Percentiles rank a stretch among this genome's conserved stretches.
phyloP scores from a whole-genome alignment of 2,888 invertebrate species.

The Noctua janthe region DNA sequence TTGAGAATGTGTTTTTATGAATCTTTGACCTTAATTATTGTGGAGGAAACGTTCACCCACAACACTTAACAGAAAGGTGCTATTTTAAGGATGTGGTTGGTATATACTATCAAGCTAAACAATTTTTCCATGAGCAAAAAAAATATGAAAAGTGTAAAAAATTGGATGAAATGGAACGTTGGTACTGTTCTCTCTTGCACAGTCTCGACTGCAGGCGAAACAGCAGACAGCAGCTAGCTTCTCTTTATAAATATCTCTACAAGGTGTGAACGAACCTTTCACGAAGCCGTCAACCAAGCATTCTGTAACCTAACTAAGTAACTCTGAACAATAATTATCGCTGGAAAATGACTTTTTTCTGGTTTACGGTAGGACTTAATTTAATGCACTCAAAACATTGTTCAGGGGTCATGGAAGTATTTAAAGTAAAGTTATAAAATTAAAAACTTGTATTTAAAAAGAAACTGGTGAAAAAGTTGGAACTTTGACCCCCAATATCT shows the following conservation, averaged over 20 bases:
- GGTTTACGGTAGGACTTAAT: no score
- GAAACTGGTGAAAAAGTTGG: neutral
- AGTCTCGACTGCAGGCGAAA: neutral
- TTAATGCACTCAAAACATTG: no score
- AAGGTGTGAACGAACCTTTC: no score
- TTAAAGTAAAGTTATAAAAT: neutral
- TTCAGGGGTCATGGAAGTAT: neutral
- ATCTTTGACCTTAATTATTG: conserved; percentile 19
- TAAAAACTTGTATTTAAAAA: neutral
- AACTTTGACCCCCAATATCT: neutral
- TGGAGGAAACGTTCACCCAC: neutral
- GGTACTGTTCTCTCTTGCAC: neutral
- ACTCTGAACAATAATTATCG: neutral
- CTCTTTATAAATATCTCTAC: neutral
- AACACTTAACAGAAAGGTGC: neutral
- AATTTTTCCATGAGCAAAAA: no score
- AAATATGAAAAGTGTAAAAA: no score
- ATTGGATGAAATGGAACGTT: neutral
- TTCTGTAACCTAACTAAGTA: no score
- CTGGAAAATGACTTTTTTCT: no score
- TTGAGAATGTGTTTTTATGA: conserved; percentile 22
- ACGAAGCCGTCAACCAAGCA: no score
- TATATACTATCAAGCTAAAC: neutral
- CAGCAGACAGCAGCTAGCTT: neutral
- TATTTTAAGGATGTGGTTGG: neutral